Evolutionary conservation across 2,888 invertebrate species (phyloP).

Genomic region (Abscondita cerata): DNA sequence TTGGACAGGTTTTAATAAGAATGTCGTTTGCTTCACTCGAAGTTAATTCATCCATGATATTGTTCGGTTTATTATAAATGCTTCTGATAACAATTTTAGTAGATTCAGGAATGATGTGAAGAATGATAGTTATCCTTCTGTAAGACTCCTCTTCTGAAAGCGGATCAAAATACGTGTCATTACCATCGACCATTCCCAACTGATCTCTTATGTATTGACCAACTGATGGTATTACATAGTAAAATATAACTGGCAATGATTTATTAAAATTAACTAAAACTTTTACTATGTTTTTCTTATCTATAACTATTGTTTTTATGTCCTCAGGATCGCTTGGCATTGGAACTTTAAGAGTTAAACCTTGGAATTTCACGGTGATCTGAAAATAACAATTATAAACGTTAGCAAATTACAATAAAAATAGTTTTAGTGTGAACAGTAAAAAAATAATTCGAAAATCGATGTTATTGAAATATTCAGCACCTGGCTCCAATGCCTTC

Average conservation of each 20-base stretch:
- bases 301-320: conserved; percentile 70
- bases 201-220: conserved; percentile 73
- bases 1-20: conserved; percentile 76
- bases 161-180: conserved; percentile 65
- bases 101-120: conserved; percentile 72
- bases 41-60: conserved; percentile 73
- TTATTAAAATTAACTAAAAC: conserved; percentile 81
- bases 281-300: conserved; percentile 73
- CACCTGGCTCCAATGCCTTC: no score
- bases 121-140: conserved; percentile 78
- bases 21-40: conserved; percentile 82
- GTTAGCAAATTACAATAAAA: no score
- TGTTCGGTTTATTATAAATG: conserved; percentile 62
- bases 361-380: conserved; percentile 49
- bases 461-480: no score
- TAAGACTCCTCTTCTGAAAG: conserved; percentile 70
- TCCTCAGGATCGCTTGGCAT: conserved; percentile 63
- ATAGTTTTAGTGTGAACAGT: no score
- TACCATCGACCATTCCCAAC: conserved; percentile 71
- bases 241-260: conserved; percentile 78
- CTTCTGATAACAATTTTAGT: conserved; percentile 69
- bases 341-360: conserved; percentile 64
- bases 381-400: conserved; percentile 32
- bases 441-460: no score
- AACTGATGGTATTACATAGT: conserved; percentile 75